These are phyloP conservation scores for Sesamia inferens DNA, from an alignment of 2,888 invertebrate species.

Conservation along the genomic window DNA sequence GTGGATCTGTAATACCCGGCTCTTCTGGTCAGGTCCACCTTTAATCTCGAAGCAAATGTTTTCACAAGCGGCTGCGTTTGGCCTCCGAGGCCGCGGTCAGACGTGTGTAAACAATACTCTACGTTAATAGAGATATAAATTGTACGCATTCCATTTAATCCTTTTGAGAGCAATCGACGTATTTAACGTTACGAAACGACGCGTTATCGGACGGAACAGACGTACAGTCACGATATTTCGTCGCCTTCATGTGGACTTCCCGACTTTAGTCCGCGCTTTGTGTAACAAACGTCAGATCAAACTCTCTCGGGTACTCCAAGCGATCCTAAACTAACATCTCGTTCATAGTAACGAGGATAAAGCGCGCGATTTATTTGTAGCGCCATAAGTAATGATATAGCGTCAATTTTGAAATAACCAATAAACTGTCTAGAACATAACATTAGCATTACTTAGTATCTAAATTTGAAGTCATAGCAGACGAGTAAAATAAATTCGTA, in stretches of 20 bases:
- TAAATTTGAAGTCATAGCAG: conserved; percentile 74
- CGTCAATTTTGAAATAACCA: conserved; percentile 71
- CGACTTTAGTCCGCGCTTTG: conserved; percentile 39
- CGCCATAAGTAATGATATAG: conserved; percentile 61
- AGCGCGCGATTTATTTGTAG: conserved; percentile 56
- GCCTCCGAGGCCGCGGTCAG: conserved; percentile 82
- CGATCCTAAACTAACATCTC: conserved; percentile 76
- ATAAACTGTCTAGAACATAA: conserved; percentile 77
- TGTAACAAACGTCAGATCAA: conserved; percentile 70
- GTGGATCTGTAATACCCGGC: conserved; percentile 73
- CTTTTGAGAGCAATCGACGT: conserved; percentile 84
- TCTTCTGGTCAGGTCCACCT: conserved; percentile 80
- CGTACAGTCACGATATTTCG: conserved; percentile 63
- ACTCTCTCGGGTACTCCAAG: conserved; percentile 59
- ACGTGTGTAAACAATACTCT: conserved; percentile 87
- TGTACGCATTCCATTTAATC: conserved; percentile 86
- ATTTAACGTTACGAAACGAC: conserved; percentile 77
- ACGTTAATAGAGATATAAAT: conserved; percentile 89
- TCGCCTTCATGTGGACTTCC: conserved; percentile 66
- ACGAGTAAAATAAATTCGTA: conserved; percentile 82
- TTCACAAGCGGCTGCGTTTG: conserved; percentile 84
- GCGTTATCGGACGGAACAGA: conserved; percentile 79
- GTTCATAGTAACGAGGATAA: conserved; percentile 51
- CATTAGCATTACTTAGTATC: conserved; percentile 76
- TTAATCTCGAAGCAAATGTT: conserved; percentile 87